phyloP scores from a whole-genome alignment of 1,140 invertebrate species.

The Macrotrachela quadricornifera region DNA sequence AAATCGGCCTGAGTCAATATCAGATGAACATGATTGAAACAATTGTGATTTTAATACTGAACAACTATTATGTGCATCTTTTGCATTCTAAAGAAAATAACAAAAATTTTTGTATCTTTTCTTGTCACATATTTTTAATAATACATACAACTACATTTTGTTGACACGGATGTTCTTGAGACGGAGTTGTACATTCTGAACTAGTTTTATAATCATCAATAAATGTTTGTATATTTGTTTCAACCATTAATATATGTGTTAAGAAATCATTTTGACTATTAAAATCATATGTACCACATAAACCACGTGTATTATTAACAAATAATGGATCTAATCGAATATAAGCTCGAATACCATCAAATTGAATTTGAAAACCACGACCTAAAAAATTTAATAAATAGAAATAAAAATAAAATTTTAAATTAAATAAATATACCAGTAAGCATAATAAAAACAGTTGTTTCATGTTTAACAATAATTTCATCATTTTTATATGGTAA shows the following conservation, averaged over 20 bases:
- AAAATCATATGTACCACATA: slow-evolving; percentile 65
- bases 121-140: background rate
- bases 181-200: slow-evolving; percentile 41
- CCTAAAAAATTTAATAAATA: background rate
- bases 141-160: slow-evolving; percentile 44
- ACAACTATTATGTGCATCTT: background rate
- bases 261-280: slow-evolving; percentile 70
- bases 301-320: slow-evolving; percentile 40
- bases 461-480: slow-evolving; percentile 10
- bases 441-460: background rate
- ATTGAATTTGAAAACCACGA: slow-evolving; percentile 10
- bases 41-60: slow-evolving; percentile 6
- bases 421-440: no score
- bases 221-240: slow-evolving; percentile 48
- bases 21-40: slow-evolving; percentile 47
- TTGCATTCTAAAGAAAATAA: no score
- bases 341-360: slow-evolving; percentile 40
- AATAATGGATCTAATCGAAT: slow-evolving; percentile 52
- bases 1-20: slow-evolving; percentile 51
- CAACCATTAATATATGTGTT: slow-evolving; percentile 55
- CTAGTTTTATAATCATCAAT: slow-evolving; percentile 67
- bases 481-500: slow-evolving; percentile 7
- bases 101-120: background rate
- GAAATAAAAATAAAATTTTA: no score
- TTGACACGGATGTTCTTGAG: slow-evolving; percentile 39